Evolutionary conservation across 2,797 vertebrate species (phyloP).

Genomic region (Numenius phaeopus): DNA sequence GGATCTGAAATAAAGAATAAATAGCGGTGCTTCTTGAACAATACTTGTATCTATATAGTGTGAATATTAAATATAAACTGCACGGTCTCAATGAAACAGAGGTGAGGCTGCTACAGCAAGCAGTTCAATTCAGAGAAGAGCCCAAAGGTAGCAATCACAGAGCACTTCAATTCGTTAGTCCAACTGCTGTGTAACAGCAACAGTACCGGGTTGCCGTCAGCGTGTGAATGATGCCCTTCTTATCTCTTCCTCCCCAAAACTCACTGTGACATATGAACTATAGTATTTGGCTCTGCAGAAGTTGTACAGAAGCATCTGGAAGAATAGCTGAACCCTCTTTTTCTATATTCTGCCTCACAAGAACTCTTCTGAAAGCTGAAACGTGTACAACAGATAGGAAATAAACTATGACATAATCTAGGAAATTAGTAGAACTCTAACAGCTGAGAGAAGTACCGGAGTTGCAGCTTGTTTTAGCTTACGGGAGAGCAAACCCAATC

Average conservation of each 20-base stretch:
- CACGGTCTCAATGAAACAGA: not conserved
- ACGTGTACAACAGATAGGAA: not conserved
- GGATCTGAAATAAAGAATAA: not conserved
- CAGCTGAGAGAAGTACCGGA: not conserved
- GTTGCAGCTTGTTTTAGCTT: not conserved
- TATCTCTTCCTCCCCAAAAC: not conserved
- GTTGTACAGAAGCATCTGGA: not conserved
- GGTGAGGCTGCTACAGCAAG: not conserved
- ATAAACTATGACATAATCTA: not conserved
- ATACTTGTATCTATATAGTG: not conserved
- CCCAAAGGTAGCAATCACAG: conserved; percentile 7
- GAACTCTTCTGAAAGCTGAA: conserved; percentile 5
- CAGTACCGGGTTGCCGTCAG: not conserved
- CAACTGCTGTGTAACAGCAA: not conserved
- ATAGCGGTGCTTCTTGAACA: not conserved
- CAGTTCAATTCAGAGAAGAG: not conserved
- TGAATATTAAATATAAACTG: conserved; percentile 3
- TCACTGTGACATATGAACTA: not conserved
- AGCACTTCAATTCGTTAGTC: not conserved
- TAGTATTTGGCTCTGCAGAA: not conserved
- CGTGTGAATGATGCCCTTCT: not conserved
- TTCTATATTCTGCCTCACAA: not conserved
- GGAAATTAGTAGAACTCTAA: not conserved
- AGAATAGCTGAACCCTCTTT: not conserved
- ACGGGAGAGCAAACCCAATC: not conserved